Evolutionary conservation across 2,797 vertebrate genomes (phyloP).

Genomic region (Orestias chungarensis): DNA sequence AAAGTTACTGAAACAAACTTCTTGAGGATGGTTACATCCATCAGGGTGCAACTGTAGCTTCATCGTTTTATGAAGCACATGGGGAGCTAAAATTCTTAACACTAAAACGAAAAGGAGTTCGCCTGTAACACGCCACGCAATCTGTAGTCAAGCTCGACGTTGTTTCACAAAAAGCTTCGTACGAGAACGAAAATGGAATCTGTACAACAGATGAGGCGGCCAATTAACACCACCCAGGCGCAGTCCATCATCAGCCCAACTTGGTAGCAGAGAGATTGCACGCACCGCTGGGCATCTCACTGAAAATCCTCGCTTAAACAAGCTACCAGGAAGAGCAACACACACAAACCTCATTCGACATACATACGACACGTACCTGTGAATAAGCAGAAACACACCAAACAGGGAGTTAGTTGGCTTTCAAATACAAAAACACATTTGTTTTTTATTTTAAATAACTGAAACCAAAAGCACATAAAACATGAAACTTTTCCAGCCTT

Average conservation of each 20-base stretch:
- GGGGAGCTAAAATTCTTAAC: not conserved
- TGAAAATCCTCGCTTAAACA: conserved; percentile 77
- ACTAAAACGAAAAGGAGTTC: not conserved
- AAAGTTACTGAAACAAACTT: not conserved
- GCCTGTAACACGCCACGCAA: conserved; percentile 10
- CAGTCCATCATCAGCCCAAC: conserved; percentile 92
- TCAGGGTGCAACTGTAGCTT: not conserved
- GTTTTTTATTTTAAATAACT: not conserved
- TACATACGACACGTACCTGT: conserved; percentile 63
- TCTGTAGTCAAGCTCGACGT: conserved; percentile 17
- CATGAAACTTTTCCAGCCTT: not conserved
- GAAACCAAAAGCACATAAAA: not conserved
- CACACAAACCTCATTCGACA: conserved; percentile 56
- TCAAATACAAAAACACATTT: conserved; percentile 11
- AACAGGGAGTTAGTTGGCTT: conserved; percentile 46
- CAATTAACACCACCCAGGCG: conserved; percentile 96
- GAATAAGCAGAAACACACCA: conserved; percentile 58
- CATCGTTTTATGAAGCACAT: not conserved
- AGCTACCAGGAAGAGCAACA: conserved; percentile 71
- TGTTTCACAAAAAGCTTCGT: conserved; percentile 20
- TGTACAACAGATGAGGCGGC: conserved; percentile 91
- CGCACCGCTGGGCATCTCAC: conserved; percentile 60
- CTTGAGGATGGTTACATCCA: not conserved
- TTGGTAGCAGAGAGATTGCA: conserved; percentile 71
- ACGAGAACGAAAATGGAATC: conserved; percentile 63